Conservation (phyloP, 2,113 vertebrate genomes). For the Tyto alba region DNA sequence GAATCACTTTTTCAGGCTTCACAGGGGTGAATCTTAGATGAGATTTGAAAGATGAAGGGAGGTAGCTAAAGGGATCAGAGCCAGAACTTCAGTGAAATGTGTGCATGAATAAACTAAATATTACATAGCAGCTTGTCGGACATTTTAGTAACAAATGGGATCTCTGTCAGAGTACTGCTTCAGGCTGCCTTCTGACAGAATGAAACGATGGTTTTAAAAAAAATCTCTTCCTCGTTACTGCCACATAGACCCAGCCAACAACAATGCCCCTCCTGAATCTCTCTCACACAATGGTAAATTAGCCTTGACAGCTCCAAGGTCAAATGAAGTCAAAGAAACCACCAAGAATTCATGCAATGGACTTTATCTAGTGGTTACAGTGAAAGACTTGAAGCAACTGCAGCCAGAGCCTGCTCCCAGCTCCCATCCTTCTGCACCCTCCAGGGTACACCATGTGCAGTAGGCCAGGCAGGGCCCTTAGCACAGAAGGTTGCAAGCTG, state of each 20-base stretch:
- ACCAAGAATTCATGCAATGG: not conserved
- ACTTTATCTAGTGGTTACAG: not conserved
- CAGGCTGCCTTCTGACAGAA: not conserved
- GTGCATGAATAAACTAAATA: not conserved
- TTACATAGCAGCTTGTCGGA: not conserved
- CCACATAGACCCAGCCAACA: accelerated
- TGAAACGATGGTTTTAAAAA: not conserved
- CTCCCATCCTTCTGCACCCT: not conserved
- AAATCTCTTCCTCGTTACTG: not conserved
- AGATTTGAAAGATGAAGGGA: not conserved
- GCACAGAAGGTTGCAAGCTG: not conserved
- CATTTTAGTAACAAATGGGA: not conserved
- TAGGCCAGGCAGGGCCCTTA: not conserved
- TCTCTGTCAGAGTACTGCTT: not conserved
- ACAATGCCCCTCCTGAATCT: not conserved
- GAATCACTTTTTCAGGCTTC: not conserved
- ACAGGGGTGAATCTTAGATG: not conserved
- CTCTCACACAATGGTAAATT: not conserved
- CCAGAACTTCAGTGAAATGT: not conserved
- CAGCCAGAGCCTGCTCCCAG: not conserved
- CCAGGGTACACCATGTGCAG: accelerated
- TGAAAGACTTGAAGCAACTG: not conserved
- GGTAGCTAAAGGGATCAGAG: not conserved
- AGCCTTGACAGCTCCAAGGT: not conserved
- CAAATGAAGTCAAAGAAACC: not conserved